phyloP scores from a whole-genome alignment of 2,888 invertebrate genomes.

The Drosophila infuscata region DNA sequence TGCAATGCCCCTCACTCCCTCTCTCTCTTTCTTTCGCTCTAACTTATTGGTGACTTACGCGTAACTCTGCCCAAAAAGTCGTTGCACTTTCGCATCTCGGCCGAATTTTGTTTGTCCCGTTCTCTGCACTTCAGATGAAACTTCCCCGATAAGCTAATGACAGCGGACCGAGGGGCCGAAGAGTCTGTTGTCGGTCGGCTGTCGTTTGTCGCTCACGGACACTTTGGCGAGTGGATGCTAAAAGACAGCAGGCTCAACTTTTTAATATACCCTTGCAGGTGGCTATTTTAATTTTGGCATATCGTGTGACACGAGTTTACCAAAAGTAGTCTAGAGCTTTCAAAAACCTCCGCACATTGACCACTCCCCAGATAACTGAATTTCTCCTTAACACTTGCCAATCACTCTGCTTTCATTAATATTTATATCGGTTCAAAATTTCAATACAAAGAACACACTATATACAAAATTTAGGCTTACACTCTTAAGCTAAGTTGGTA shows the following conservation, averaged over 20 bases:
- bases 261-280: background rate
- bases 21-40: background rate
- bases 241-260: conserved; percentile 29
- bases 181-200: conserved; percentile 43
- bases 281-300: background rate
- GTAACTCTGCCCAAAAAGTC: conserved; percentile 48
- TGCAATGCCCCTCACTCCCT: background rate
- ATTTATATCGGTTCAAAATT: background rate
- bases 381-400: background rate
- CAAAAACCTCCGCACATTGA: no score
- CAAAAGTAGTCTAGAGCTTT: background rate
- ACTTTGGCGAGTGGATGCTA: conserved; percentile 72
- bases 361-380: no score
- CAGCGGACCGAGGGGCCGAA: conserved; percentile 46
- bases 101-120: conserved; percentile 42
- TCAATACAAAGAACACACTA: background rate
- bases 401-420: background rate
- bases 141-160: conserved; percentile 70
- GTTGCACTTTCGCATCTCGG: conserved; percentile 72
- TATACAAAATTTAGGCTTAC: background rate
- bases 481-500: background rate
- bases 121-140: conserved; percentile 59
- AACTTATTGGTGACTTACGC: conserved; percentile 18
- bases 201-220: conserved; percentile 15
- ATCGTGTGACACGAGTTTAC: background rate